Base-by-base conservation (phyloP, 2,888 invertebrate species). In the Caenorhabditis sp. region DNA sequence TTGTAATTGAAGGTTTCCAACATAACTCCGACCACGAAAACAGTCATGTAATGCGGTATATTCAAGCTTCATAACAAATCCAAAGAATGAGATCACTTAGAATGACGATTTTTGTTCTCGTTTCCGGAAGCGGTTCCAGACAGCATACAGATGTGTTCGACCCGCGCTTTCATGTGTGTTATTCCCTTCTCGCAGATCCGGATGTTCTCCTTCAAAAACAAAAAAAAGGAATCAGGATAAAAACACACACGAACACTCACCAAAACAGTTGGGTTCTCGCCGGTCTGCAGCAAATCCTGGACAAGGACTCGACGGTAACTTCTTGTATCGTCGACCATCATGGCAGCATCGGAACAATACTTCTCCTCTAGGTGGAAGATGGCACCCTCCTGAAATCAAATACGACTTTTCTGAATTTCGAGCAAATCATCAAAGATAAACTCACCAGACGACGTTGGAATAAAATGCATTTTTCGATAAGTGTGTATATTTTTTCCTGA, bases 161-260 rank as follows among this genome's bases (percentile, higher is more conserved):
- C 44, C 28, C 55, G 50, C 20, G 44, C 2, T 2, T 22, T 55
- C n/a, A 62, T 35, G 3, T 20, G 20, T 5, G 22, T 40, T 61
- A 71, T 62, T 44, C 44, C 71, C 24, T 71, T 71, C 55, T 44
- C 55, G 22, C 62, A 53, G 13, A 71, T 71, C 40, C 62, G 50
- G 56, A 71, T 53, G 47, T 62, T 71, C n/a, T 71, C 71, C 71
- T 71, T 26, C 3, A 44, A 71, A 51, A 70, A 56, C n/a, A 55
- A 44, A 13, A 18, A 2, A 28, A 15, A 20, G 18, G 5, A 15
- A n/a, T 37, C n/a, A n/a, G n/a, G n/a, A n/a, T n/a, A n/a, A n/a
- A n/a, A n/a, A n/a, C n/a, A n/a, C n/a, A n/a, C n/a, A n/a, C n/a
- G n/a, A n/a, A n/a, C 26, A 13, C 60, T 69, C 35, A 47, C 71